These are phyloP conservation scores for Eueides isabella DNA, from an alignment of 1,140 invertebrate genomes.

Conservation along the genomic window DNA sequence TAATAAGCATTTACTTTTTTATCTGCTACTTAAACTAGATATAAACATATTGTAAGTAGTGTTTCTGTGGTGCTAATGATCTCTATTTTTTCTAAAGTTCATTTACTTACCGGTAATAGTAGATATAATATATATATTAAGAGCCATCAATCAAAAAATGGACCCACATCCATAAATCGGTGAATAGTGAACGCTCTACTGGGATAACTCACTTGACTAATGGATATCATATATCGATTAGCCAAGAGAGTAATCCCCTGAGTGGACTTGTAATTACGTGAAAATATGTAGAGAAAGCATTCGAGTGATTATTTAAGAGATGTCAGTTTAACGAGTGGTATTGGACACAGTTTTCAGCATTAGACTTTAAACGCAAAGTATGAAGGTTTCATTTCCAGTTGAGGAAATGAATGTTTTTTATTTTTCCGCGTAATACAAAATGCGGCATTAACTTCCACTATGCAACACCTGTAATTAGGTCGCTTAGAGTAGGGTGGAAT, in stretches of 20 bases:
- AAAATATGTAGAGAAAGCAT: constrained; percentile 53
- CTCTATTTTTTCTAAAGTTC: too few relatives aligned
- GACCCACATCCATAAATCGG: constrained; percentile 17
- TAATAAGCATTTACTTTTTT: too few relatives aligned
- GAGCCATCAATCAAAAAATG: constrained; percentile 3
- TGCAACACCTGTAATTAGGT: too few relatives aligned
- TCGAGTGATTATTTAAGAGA: constrained; percentile 50
- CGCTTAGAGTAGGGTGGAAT: too few relatives aligned
- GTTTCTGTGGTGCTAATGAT: too few relatives aligned
- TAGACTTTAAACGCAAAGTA: too few relatives aligned
- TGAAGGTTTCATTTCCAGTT: background rate
- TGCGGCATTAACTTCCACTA: too few relatives aligned
- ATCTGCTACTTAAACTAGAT: too few relatives aligned
- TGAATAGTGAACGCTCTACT: constrained; percentile 16
- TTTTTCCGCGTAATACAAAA: too few relatives aligned
- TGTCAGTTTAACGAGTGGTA: constrained; percentile 5
- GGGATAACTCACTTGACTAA: too few relatives aligned
- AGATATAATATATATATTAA: background rate
- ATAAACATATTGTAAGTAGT: too few relatives aligned
- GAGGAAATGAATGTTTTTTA: too few relatives aligned
- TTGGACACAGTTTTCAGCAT: background rate
- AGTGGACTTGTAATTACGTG: constrained; percentile 54
- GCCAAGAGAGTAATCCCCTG: constrained; percentile 35
- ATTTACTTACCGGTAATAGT: background rate
- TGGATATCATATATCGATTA: constrained; percentile 45